Conservation (phyloP, 2,888 invertebrate species). For the Rhaphigaster nebulosa region DNA sequence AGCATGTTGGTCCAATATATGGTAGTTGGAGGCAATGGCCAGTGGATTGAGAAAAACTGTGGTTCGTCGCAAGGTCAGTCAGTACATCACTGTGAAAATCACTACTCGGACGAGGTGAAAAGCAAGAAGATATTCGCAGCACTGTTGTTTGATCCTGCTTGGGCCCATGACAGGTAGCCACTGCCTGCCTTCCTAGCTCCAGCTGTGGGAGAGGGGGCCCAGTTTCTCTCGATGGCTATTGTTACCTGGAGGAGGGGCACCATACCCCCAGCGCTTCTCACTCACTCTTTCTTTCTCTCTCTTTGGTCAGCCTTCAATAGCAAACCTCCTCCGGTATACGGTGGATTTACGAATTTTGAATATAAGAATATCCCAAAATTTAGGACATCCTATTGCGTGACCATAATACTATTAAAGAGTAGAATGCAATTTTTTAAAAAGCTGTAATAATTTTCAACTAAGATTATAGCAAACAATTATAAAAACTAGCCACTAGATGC, state of each 20-base stretch:
- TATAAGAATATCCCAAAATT: background rate
- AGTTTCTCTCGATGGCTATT: conserved; percentile 21
- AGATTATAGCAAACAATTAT: too few relatives aligned
- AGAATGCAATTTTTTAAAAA: too few relatives aligned
- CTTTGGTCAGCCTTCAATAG: background rate
- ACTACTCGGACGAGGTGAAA: background rate
- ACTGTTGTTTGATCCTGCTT: background rate
- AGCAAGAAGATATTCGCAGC: background rate
- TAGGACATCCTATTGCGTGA: background rate
- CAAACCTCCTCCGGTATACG: background rate
- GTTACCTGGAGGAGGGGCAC: conserved; percentile 43
- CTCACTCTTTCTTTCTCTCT: background rate
- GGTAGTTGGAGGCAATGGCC: background rate
- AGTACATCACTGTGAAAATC: background rate
- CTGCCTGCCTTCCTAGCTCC: conserved; percentile 5
- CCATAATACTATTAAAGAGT: too few relatives aligned
- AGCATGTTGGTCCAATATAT: background rate
- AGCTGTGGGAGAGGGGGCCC: conserved; percentile 31
- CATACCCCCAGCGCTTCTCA: background rate
- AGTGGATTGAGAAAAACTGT: background rate
- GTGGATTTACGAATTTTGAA: background rate
- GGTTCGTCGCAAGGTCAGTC: background rate
- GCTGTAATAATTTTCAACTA: too few relatives aligned
- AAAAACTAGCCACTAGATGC: too few relatives aligned
- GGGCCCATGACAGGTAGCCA: conserved; percentile 32